Evolutionary conservation across 2,888 invertebrate genomes (phyloP).

Genomic region (Philhelius pedissequus): DNA sequence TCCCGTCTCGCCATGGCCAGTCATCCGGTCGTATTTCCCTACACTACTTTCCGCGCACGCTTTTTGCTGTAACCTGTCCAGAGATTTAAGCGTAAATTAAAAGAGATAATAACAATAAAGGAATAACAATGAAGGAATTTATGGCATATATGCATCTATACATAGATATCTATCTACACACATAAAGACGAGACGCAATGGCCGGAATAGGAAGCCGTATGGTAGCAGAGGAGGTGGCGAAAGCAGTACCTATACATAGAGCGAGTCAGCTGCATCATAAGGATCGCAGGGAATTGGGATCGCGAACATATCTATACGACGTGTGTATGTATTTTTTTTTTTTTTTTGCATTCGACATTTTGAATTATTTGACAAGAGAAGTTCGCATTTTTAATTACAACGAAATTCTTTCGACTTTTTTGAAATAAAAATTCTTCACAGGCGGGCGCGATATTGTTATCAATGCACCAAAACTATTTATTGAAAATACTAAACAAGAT

Average conservation of each 20-base stretch:
- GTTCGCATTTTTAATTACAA: not conserved
- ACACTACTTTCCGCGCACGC: constrained; percentile 34
- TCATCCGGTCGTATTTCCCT: not conserved
- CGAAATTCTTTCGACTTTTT: too few species aligned
- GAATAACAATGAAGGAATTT: constrained; percentile 36
- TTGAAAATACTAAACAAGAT: too few species aligned
- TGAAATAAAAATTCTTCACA: too few species aligned
- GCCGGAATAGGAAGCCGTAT: not conserved
- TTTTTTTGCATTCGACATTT: not conserved
- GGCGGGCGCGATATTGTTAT: too few species aligned
- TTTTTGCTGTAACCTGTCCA: constrained; percentile 54
- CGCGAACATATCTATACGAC: not conserved
- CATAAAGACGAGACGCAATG: not conserved
- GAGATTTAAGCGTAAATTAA: constrained; percentile 65
- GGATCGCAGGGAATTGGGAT: not conserved
- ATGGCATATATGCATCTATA: not conserved
- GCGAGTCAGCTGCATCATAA: not conserved
- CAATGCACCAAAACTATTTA: too few species aligned
- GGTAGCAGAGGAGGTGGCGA: not conserved
- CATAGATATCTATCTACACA: not conserved
- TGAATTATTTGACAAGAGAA: not conserved
- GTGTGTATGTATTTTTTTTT: not conserved
- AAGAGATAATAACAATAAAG: constrained; percentile 63
- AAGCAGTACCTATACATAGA: not conserved
- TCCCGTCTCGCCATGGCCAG: not conserved